Conservation (phyloP, 2,113 vertebrate species). For the Notechis scutatus region DNA sequence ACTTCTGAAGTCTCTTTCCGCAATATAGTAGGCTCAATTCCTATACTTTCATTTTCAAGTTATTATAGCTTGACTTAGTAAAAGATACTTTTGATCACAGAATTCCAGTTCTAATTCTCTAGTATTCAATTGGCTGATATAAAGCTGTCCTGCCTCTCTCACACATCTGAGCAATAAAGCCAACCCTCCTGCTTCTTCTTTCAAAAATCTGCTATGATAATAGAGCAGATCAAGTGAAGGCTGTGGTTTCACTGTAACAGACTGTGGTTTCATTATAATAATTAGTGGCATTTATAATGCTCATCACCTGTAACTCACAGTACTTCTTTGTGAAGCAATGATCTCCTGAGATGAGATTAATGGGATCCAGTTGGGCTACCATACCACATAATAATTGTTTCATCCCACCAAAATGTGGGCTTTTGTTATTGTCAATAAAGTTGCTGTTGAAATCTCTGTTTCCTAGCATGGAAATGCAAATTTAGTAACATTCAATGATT, state of each 20-base stretch:
- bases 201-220: neutral
- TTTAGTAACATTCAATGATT: neutral
- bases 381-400: neutral
- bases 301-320: neutral
- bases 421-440: neutral
- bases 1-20: neutral
- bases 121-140: neutral
- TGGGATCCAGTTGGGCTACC: neutral
- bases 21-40: neutral
- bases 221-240: neutral
- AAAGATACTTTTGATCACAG: neutral
- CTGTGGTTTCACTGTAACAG: neutral
- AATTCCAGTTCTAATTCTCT: neutral
- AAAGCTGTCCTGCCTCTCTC: neutral
- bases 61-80: neutral
- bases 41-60: neutral
- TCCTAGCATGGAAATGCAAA: neutral
- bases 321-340: neutral
- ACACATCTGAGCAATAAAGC: neutral
- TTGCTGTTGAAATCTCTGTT: neutral
- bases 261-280: neutral
- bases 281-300: neutral
- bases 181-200: neutral
- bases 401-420: neutral
- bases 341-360: neutral